These are phyloP conservation scores for Sturmia bella DNA, from an alignment of 2,888 invertebrate species.

Conservation along the genomic window DNA sequence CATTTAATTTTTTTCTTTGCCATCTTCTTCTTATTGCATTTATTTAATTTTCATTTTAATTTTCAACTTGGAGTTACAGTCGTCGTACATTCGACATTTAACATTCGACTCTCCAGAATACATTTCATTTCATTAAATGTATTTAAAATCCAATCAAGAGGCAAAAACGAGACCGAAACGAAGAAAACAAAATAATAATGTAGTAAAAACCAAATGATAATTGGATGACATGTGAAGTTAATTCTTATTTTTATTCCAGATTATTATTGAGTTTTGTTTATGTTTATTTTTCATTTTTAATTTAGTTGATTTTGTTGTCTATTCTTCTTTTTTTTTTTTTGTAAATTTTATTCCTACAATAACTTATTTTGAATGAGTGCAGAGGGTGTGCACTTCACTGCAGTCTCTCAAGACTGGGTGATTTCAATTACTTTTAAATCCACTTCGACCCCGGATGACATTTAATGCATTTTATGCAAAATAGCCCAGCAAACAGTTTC, in stretches of 20 bases:
- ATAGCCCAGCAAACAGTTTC: conserved; percentile 26
- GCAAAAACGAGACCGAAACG: conserved; percentile 29
- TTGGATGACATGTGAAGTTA: conserved; percentile 68
- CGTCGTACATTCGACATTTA: background rate
- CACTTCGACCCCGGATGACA: conserved; percentile 56
- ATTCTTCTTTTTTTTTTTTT: background rate
- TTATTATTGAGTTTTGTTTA: conserved; percentile 43
- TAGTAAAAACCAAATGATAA: conserved; percentile 63
- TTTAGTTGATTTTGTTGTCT: conserved; percentile 17
- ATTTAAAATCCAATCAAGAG: conserved; percentile 54
- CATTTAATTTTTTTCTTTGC: too few relatives aligned
- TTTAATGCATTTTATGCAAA: conserved; percentile 28
- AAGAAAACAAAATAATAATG: conserved; percentile 36
- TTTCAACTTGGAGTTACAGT: conserved; percentile 24
- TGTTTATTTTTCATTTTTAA: conserved; percentile 32
- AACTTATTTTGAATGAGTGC: conserved; percentile 33
- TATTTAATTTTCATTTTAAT: conserved; percentile 39
- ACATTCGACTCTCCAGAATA: conserved; percentile 17
- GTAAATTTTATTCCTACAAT: conserved; percentile 27
- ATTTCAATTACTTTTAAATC: conserved; percentile 57
- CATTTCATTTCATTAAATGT: conserved; percentile 44
- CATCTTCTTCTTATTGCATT: background rate
- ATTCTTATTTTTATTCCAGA: conserved; percentile 49
- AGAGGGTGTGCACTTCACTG: conserved; percentile 7
- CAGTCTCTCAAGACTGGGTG: conserved; percentile 5